A percentile compares a stretch with the other conserved stretches of the same genome.
Conservation (phyloP, 2,113 vertebrate species). For the Sclerurus mexicanus region DNA sequence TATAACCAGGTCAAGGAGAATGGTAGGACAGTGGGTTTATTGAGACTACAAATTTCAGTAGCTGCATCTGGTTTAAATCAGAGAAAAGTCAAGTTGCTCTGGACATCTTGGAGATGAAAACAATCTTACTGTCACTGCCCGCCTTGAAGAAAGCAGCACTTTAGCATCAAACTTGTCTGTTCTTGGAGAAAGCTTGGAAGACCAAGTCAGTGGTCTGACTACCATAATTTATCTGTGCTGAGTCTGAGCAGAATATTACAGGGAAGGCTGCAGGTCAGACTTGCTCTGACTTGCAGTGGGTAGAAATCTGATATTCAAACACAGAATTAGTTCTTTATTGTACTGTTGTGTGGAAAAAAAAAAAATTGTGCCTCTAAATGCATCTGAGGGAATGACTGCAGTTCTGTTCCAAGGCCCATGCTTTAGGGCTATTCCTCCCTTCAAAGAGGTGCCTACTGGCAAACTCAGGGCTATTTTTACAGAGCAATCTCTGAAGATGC, state of each 20-base stretch:
- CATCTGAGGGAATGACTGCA: neutral
- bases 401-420: neutral
- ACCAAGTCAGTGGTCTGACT: neutral
- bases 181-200: neutral
- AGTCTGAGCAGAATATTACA: neutral
- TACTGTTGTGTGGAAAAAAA: neutral
- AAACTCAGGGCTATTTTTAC: neutral
- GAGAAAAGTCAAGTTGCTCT: neutral
- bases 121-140: neutral
- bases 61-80: neutral
- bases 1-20: neutral
- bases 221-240: neutral
- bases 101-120: neutral
- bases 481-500: neutral
- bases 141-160: neutral
- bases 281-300: neutral
- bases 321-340: neutral
- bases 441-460: conserved; percentile 3
- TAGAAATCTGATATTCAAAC: neutral
- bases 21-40: neutral
- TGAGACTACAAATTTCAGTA: neutral
- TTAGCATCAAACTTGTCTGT: neutral
- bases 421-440: neutral
- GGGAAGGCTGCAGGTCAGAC: neutral
- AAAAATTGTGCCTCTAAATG: neutral